These are phyloP conservation scores for Microctonus aethiopoides DNA, from an alignment of 2,888 invertebrate species.

Conservation along the genomic window DNA sequence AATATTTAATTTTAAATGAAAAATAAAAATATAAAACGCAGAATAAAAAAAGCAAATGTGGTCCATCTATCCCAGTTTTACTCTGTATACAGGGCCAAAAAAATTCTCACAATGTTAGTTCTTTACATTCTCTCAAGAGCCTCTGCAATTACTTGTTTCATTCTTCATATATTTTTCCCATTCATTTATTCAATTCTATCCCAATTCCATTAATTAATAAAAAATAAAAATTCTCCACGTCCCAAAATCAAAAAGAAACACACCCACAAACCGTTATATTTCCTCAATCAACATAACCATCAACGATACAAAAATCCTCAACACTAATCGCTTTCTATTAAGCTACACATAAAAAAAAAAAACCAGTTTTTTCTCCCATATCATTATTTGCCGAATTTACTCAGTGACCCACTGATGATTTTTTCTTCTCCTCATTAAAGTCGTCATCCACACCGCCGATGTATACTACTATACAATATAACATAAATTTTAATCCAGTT, in stretches of 20 bases:
- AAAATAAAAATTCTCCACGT: not conserved
- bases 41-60: too few relatives aligned
- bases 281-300: not conserved
- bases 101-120: too few relatives aligned
- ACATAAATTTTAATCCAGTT: not conserved
- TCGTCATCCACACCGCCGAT: too few relatives aligned
- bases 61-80: too few relatives aligned
- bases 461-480: too few relatives aligned
- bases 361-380: conserved; percentile 1
- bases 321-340: conserved; percentile 11
- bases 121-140: not conserved
- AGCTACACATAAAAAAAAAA: not conserved
- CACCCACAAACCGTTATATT: not conserved
- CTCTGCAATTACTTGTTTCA: not conserved
- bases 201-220: too few relatives aligned
- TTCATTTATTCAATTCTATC: not conserved
- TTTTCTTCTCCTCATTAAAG: not conserved
- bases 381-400: not conserved
- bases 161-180: not conserved
- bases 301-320: not conserved
- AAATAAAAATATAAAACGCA: too few relatives aligned
- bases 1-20: too few relatives aligned
- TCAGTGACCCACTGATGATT: not conserved
- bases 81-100: too few relatives aligned
- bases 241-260: not conserved